A percentile compares a stretch with the other conserved stretches of the same genome.
These are phyloP conservation scores for Pagetopsis macropterus DNA, from an alignment of 2,797 vertebrate species.

Conservation along the genomic window DNA sequence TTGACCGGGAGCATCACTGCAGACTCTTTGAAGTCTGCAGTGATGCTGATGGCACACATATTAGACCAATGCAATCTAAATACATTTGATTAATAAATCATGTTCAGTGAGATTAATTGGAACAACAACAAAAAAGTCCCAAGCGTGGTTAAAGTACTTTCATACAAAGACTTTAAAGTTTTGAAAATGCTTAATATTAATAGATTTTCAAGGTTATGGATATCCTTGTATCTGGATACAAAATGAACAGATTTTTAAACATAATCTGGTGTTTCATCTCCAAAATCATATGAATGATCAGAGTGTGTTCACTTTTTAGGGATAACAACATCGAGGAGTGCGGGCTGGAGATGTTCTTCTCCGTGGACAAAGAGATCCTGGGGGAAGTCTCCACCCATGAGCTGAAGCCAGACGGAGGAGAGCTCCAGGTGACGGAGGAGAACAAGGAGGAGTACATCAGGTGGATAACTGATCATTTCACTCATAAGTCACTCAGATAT, in stretches of 20 bases:
- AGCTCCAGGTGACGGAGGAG: conserved; percentile 95
- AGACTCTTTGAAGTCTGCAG: neutral
- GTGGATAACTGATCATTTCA: conserved; percentile 70
- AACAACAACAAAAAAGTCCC: too few relatives aligned
- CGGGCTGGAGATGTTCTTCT: conserved; percentile 99
- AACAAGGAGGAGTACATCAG: conserved; percentile 98
- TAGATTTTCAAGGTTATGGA: too few relatives aligned
- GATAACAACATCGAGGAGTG: conserved; percentile 98
- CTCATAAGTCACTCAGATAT: neutral
- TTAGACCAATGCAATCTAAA: neutral
- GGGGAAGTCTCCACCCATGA: conserved; percentile 98
- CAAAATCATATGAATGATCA: too few relatives aligned
- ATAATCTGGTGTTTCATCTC: too few relatives aligned
- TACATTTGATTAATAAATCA: too few relatives aligned
- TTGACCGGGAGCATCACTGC: too few relatives aligned
- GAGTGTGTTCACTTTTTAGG: conserved; percentile 70
- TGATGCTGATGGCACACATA: neutral
- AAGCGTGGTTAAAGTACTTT: too few relatives aligned
- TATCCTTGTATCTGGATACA: too few relatives aligned
- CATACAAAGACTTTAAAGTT: too few relatives aligned
- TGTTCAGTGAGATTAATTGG: too few relatives aligned
- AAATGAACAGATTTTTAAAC: too few relatives aligned
- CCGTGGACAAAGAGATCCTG: conserved; percentile 97
- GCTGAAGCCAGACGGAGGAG: conserved; percentile 89
- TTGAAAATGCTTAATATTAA: too few relatives aligned